These are phyloP conservation scores for Zaprionus lachaisei DNA, from an alignment of 1,140 invertebrate species.

Conservation along the genomic window DNA sequence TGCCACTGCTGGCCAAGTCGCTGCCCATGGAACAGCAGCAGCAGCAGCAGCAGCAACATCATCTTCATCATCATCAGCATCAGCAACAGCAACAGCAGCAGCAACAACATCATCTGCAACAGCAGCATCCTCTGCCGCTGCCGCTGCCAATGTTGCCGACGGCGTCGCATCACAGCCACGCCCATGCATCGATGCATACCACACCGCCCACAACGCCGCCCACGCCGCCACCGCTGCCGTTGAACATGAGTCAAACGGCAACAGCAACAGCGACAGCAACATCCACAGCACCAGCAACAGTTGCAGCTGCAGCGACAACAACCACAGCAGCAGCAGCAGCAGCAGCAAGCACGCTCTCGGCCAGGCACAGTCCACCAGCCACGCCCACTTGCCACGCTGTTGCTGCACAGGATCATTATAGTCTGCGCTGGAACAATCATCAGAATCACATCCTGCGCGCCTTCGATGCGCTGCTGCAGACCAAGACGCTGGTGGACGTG, in stretches of 20 bases:
- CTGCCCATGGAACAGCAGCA: conserved; percentile 29
- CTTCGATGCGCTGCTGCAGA: conserved; percentile 93
- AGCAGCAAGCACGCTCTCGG: conserved; percentile 3
- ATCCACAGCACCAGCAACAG: conserved; percentile 5
- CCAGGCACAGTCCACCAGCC: conserved; percentile 63
- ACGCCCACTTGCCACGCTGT: conserved; percentile 55
- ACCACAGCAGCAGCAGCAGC: conserved; percentile 7
- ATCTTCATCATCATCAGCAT: background rate
- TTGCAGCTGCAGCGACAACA: conserved; percentile 22
- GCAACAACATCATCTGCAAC: conserved; percentile 19
- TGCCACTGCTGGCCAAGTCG: conserved; percentile 57
- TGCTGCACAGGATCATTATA: conserved; percentile 90
- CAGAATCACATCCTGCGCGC: conserved; percentile 93
- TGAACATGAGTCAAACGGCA: conserved; percentile 71
- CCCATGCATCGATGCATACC: conserved; percentile 55
- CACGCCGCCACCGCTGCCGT: conserved; percentile 68
- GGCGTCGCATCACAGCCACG: conserved; percentile 50
- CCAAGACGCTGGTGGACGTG: conserved; percentile 94
- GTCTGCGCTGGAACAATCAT: conserved; percentile 96
- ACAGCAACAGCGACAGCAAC: conserved; percentile 7
- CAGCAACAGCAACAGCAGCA: background rate
- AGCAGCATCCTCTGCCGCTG: conserved; percentile 11
- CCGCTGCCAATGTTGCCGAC: conserved; percentile 26
- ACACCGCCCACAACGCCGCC: conserved; percentile 79
- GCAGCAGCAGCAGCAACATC: background rate